phyloP scores from a whole-genome alignment of 2,797 vertebrate genomes.

The Knipowitschia caucasica region DNA sequence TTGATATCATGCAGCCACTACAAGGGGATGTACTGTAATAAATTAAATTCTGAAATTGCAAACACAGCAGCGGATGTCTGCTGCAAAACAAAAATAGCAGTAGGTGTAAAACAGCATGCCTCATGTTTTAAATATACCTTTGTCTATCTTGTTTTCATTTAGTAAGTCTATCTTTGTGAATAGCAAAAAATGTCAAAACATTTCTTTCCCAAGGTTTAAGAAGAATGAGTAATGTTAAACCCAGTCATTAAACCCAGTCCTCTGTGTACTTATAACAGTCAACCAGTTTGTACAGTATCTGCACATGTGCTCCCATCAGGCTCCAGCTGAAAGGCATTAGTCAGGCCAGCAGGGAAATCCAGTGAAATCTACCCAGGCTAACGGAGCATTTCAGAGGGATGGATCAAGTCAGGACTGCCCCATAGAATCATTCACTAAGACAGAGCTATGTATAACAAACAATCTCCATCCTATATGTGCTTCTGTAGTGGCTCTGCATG shows the following conservation, averaged over 20 bases:
- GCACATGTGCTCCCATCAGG: constrained; percentile 26
- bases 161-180: background rate
- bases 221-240: no score
- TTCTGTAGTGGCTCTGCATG: background rate
- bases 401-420: constrained; percentile 14
- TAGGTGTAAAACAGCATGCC: no score
- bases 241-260: constrained; percentile 7
- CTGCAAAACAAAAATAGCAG: no score
- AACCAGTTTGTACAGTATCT: constrained; percentile 26
- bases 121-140: no score
- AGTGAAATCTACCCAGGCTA: constrained; percentile 39
- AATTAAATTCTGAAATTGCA: no score
- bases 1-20: no score
- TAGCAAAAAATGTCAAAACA: no score
- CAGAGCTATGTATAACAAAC: background rate
- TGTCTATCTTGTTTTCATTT: background rate
- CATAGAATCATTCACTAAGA: no score
- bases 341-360: constrained; percentile 50
- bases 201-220: no score
- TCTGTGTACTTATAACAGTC: background rate
- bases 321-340: constrained; percentile 64
- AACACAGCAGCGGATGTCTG: no score
- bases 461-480: constrained; percentile 19
- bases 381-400: constrained; percentile 21
- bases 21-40: no score